Percentiles rank a stretch among this genome's conserved stretches.
phyloP scores from a whole-genome alignment of 2,113 vertebrate species.

The Xenotilapia leptura region DNA sequence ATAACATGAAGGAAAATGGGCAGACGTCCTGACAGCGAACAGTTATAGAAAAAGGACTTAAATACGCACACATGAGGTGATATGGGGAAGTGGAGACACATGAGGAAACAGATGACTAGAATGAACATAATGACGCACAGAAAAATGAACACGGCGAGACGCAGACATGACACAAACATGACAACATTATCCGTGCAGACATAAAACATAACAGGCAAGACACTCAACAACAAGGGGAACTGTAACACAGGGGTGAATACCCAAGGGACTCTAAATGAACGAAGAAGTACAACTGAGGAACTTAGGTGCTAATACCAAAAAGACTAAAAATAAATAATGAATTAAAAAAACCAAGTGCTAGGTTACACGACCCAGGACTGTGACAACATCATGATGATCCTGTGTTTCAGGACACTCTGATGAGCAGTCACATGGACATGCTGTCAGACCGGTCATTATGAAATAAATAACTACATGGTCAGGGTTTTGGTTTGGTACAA shows the following conservation, averaged over 20 bases:
- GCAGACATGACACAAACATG: background rate
- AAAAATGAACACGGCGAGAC: accelerated
- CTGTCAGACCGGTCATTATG: background rate
- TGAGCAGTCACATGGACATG: background rate
- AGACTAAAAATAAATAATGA: background rate
- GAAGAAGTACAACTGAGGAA: background rate
- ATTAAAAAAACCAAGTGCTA: accelerated
- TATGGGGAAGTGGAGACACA: background rate
- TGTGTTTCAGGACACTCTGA: background rate
- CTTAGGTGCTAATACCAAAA: background rate
- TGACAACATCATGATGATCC: background rate
- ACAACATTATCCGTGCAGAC: background rate
- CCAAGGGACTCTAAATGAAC: background rate
- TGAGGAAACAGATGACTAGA: background rate
- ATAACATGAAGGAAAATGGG: background rate
- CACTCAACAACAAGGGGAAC: background rate
- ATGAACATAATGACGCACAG: background rate
- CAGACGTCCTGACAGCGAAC: accelerated
- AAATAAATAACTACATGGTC: background rate
- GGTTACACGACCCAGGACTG: accelerated
- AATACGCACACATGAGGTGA: background rate
- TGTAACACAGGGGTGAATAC: background rate
- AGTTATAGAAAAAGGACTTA: background rate
- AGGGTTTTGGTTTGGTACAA: accelerated
- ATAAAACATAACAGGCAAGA: background rate